Evolutionary conservation across 2,797 vertebrate genomes (phyloP), one percentile per base, ranked within the genome.

Genomic region (Masticophis lateralis): DNA sequence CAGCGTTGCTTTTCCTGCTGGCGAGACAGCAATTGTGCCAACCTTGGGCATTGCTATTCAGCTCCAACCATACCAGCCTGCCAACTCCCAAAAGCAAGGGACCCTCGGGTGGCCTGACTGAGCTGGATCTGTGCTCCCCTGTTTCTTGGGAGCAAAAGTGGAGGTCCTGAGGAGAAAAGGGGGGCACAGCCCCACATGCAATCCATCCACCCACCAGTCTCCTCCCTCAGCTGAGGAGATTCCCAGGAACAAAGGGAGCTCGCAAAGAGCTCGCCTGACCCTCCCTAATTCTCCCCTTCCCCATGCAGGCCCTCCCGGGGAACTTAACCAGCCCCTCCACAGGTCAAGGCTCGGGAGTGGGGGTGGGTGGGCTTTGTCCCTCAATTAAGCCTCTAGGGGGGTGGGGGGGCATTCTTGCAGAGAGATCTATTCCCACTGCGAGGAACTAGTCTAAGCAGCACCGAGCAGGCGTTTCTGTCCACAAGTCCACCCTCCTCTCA

Each of bases 21-120:
- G 27, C 27, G 13, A 56, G 89, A 32, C 56, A 1, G 63, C 22
- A 96, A 5, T 98, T 98, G 97, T 97, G 96, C 96, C 94, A 97
- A 97, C 98, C 98, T 97, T 98, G 98, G 98, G 97, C 95, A 27
- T 27, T 27, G 60, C 60, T 61, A 4, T 7, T 9, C 25, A 0
- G 9, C 60, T 66, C 63, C 63, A 66, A 66, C 63, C 12, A 0
- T 66, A 28, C 61, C 27, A 63, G 28, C 60, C 2, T 10, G 74
- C 90, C 93, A 43, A 47, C 1, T 95, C 96, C 74, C 47, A 22
- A 86, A 69, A 56, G 88, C 57, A 3, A 27, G 47, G 2, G 66
- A 12, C 92, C 43, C 12, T 25, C 2, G 28, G 56, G 25, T 6
- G 27, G 16, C 61, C 5, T 0, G 25, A 60, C 16, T 7, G 27